These are phyloP conservation scores for Argyresthia albistria DNA, from an alignment of 2,888 invertebrate genomes.

Conservation along the genomic window DNA sequence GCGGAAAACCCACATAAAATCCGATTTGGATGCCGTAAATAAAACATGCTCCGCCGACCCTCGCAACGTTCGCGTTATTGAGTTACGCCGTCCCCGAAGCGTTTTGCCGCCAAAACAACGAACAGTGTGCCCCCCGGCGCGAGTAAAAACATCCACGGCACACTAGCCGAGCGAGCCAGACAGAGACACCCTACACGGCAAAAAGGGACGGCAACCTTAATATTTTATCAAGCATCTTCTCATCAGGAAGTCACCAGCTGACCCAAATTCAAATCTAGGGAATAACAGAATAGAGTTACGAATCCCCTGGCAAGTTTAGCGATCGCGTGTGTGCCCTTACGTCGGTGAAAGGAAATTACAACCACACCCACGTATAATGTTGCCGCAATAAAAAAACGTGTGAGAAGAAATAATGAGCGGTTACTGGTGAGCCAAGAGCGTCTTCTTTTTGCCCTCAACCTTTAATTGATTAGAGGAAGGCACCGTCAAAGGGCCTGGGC, in stretches of 20 bases:
- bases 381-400: constrained; percentile 71
- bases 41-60: constrained; percentile 66
- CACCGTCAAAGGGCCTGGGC: constrained; percentile 29
- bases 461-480: constrained; percentile 60
- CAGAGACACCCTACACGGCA: constrained; percentile 38
- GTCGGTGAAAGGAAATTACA: constrained; percentile 73
- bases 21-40: constrained; percentile 64
- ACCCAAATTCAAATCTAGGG: constrained; percentile 20
- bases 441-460: constrained; percentile 48
- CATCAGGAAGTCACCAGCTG: constrained; percentile 30
- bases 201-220: constrained; percentile 63
- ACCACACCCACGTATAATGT: constrained; percentile 73
- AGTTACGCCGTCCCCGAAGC: constrained; percentile 68
- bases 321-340: constrained; percentile 72
- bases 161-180: constrained; percentile 35
- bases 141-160: constrained; percentile 65
- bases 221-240: constrained; percentile 69
- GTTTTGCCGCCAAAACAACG: constrained; percentile 73
- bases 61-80: constrained; percentile 61
- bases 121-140: constrained; percentile 70
- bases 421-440: constrained; percentile 52
- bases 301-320: constrained; percentile 19
- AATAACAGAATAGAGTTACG: constrained; percentile 15
- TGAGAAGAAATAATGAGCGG: constrained; percentile 72
- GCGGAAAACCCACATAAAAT: constrained; percentile 53